phyloP scores from a whole-genome alignment of 2,113 vertebrate genomes.

The Percopsis transmontana region DNA sequence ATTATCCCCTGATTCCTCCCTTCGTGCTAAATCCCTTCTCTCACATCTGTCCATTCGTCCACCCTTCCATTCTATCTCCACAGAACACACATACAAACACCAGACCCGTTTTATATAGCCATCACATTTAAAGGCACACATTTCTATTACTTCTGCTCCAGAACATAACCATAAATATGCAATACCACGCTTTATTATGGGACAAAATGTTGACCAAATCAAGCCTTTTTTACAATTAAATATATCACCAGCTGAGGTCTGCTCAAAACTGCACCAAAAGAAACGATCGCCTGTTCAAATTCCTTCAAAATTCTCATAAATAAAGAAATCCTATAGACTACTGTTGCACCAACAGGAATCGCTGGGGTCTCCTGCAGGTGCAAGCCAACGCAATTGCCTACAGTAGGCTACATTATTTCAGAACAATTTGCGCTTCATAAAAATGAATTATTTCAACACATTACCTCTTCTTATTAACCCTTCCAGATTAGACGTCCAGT shows the following conservation, averaged over 20 bases:
- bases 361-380: constrained; percentile 57
- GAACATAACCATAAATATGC: not conserved
- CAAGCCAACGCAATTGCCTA: constrained; percentile 36
- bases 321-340: constrained; percentile 35
- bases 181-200: not conserved
- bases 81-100: constrained; percentile 18
- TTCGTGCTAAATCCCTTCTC: constrained; percentile 69
- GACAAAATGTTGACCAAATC: not conserved
- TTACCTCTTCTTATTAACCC: constrained; percentile 57
- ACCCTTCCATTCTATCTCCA: constrained; percentile 41
- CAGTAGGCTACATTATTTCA: constrained; percentile 19
- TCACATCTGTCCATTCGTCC: constrained; percentile 74
- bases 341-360: constrained; percentile 63
- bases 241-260: not conserved
- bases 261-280: not conserved
- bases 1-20: constrained; percentile 71
- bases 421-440: constrained; percentile 1
- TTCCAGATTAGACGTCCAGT: constrained; percentile 36
- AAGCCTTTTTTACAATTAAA: not conserved
- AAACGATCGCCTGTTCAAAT: constrained; percentile 10
- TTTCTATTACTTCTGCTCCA: constrained; percentile 34
- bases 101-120: constrained; percentile 40
- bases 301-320: not conserved
- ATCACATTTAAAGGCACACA: constrained; percentile 40
- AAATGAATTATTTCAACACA: constrained; percentile 22